Evolutionary conservation across 2,888 invertebrate species (phyloP), one percentile per base, ranked within the genome.

Genomic region (Prosapia bicincta): DNA sequence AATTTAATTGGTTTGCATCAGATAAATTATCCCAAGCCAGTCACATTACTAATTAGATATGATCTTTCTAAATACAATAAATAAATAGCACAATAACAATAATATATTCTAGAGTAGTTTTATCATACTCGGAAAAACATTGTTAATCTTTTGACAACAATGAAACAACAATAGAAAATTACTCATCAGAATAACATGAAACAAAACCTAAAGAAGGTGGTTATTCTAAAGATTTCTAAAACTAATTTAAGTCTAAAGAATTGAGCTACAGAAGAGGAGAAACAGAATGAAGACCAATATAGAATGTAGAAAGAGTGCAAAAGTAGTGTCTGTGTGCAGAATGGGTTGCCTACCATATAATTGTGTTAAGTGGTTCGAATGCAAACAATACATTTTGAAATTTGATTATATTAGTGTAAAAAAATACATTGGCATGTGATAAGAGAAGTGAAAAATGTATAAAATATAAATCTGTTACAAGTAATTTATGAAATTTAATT

Each of bases 251-350:
- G n/a, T 54, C 54, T 54, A 54, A 20, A 54, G 3, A 54, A 54
- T 20, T 54, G 20, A 54, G 54, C 54, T 54, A 54, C 54, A 20
- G 54, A 54, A 54, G 54, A 54, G 54, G 54, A 76, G 65, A 74
- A 78, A 73, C 66, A 79, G 79, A 78, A 77, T 78, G 79, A 79
- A 79, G 74, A 78, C 78, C 78, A 78, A 78, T 78, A 75, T 38
- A 38, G 38, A 67, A 66, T 54, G 54, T 54, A 20, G 54, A 54
- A 54, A 54, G 54, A 54, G 54, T 54, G 54, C 54, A 54, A 54
- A 38, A 54, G 54, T 54, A 20, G 54, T 54, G 54, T 54, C 6
- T 20, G 20, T 20, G 54, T 54, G 54, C 54, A 20, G 20, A 20
- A 20, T 54, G 20, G 54, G 13, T 6, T 38, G 38, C 15, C n/a